Evolutionary conservation across 2,888 invertebrate genomes (phyloP).

Genomic region (Resseliella maxima): DNA sequence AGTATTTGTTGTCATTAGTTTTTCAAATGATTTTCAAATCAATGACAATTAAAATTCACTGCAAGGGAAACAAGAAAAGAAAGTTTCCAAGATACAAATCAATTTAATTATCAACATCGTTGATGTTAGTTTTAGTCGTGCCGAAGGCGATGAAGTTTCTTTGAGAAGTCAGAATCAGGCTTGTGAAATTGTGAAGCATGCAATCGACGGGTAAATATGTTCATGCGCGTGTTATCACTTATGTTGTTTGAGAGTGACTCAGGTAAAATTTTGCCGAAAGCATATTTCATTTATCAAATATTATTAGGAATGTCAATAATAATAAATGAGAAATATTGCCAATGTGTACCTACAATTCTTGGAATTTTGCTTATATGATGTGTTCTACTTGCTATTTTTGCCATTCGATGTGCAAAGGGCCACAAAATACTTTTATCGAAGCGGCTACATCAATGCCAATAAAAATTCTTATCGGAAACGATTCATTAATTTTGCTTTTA

Average conservation of each 20-base stretch:
- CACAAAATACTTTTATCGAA: background rate
- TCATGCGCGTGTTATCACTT: background rate
- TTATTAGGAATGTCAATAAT: background rate
- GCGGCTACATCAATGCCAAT: background rate
- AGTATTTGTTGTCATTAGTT: background rate
- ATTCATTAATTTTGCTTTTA: constrained; percentile 31
- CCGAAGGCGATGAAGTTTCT: background rate
- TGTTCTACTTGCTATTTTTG: background rate
- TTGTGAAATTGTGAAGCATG: too few relatives aligned
- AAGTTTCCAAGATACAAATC: background rate
- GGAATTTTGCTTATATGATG: background rate
- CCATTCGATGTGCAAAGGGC: background rate
- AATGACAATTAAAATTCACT: background rate
- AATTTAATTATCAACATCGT: background rate
- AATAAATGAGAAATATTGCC: constrained; percentile 17
- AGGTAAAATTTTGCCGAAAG: background rate
- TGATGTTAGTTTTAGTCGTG: background rate
- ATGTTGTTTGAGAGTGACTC: background rate
- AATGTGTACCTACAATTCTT: background rate
- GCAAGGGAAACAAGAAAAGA: background rate
- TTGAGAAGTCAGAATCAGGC: background rate
- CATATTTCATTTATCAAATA: constrained; percentile 1
- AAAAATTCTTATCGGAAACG: background rate
- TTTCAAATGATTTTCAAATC: background rate
- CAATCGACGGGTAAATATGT: too few relatives aligned